A percentile compares a stretch with the other conserved stretches of the same genome.
phyloP scores from a whole-genome alignment of 2,113 vertebrate genomes.

The Panthera leo region DNA sequence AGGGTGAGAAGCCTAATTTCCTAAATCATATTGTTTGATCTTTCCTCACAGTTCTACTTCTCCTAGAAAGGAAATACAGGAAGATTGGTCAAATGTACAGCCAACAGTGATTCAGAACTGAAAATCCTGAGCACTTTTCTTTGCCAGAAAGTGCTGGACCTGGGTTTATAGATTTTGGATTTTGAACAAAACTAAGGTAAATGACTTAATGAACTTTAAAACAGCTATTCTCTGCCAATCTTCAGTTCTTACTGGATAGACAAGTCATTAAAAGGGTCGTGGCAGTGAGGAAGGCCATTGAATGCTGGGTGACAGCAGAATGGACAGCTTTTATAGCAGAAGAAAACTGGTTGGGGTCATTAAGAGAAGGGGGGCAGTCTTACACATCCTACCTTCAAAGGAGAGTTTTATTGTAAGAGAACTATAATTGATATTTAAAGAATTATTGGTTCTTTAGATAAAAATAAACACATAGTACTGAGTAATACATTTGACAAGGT shows the following conservation, averaged over 20 bases:
- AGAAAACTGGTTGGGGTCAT: not conserved
- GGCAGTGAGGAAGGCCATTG: not conserved
- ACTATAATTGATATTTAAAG: not conserved
- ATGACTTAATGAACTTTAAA: not conserved
- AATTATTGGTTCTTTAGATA: not conserved
- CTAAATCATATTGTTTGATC: not conserved
- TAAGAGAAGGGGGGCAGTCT: not conserved
- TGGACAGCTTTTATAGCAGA: rapidly evolving
- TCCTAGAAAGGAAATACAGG: not conserved
- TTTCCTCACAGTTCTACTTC: not conserved
- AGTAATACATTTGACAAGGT: not conserved
- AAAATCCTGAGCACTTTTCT: not conserved
- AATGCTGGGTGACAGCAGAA: not conserved
- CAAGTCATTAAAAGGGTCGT: not conserved
- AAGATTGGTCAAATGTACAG: not conserved
- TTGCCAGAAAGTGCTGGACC: not conserved
- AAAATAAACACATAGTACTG: not conserved
- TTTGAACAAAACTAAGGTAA: constrained; percentile 26
- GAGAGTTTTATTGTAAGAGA: not conserved
- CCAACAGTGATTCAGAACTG: constrained; percentile 2
- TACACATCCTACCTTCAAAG: not conserved
- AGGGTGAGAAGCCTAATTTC: not conserved
- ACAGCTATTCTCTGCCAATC: not conserved
- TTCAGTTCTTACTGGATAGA: not conserved
- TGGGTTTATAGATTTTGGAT: not conserved